Base-by-base conservation (phyloP, 1,140 invertebrate genomes). In the Caenorhabditis remanei region DNA sequence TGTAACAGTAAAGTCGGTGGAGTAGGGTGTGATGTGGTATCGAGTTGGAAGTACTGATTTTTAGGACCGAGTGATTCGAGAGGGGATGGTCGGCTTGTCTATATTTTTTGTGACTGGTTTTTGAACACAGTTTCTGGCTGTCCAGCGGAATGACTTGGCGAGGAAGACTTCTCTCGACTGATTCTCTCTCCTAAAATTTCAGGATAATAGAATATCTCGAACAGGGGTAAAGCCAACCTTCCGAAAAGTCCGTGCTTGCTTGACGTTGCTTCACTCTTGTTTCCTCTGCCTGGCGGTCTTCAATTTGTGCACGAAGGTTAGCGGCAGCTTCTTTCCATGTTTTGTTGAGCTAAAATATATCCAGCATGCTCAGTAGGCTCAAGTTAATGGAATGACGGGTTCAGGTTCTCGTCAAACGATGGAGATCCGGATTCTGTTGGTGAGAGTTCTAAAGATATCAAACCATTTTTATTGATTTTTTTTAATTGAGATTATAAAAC, bases 291-390 rank as follows among this genome's bases (percentile, higher is more conserved):
- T 9, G 2, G 0, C 7, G 16, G 32, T 63, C 24, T 63, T 63
- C 21, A 32, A n/a, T n/a, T 21, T 8, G 4, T n/a, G 19, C 8
- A 6, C n/a, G 4, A 32, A 32, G 32, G 32, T 32, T 32, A 46
- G 13, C 13, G 5, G 7, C 19, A 1, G 43, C 43, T 7, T 24
- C 53, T 79, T 43, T 50, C 46, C 21, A 50, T 24, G 50, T 79
- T 46, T 6, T 79, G 19, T 4, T 79, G 46, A 13, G 19, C 21
- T 4, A n/a, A n/a, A n/a, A n/a, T n/a, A 50, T n/a, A 79, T 46
- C 65, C 65, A 2, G 65, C 46, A 50, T 79, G 71, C 46, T 79
- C 71, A 48, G 71, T 19, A 3, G 71, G 71, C 21, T 79, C 71
- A 7, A 79, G 19, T 11, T 53, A 53, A 11, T 79, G 71, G 71